These are phyloP conservation scores for Rhodophaea formosa DNA, from an alignment of 2,888 invertebrate species.

Conservation along the genomic window DNA sequence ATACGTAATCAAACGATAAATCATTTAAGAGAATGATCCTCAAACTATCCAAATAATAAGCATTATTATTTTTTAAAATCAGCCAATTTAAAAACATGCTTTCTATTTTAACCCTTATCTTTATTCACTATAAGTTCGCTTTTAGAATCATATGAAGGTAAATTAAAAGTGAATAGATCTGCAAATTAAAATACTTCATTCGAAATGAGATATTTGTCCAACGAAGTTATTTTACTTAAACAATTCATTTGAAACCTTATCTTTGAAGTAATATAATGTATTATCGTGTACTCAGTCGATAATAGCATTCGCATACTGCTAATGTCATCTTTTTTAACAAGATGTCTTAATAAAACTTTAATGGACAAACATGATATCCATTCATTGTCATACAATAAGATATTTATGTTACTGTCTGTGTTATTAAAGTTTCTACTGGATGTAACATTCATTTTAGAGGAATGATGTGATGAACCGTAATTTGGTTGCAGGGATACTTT, in stretches of 20 bases:
- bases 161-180: neutral
- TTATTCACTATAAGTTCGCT: neutral
- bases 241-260: neutral
- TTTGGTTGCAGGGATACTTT: neutral
- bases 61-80: neutral
- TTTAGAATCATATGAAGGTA: neutral
- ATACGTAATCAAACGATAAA: neutral
- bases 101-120: neutral
- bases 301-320: neutral
- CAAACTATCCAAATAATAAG: neutral
- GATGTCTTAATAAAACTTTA: conserved; percentile 2
- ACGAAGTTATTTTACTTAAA: neutral
- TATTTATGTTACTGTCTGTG: neutral
- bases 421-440: neutral
- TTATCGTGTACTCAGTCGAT: neutral
- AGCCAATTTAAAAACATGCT: neutral
- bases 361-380: neutral
- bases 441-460: neutral
- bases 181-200: neutral
- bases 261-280: neutral
- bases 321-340: conserved; percentile 3
- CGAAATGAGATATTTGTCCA: neutral
- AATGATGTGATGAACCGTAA: neutral
- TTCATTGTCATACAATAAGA: neutral
- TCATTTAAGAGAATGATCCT: neutral